phyloP scores from a whole-genome alignment of 2,113 vertebrate species.

The Engraulis encrasicolus region DNA sequence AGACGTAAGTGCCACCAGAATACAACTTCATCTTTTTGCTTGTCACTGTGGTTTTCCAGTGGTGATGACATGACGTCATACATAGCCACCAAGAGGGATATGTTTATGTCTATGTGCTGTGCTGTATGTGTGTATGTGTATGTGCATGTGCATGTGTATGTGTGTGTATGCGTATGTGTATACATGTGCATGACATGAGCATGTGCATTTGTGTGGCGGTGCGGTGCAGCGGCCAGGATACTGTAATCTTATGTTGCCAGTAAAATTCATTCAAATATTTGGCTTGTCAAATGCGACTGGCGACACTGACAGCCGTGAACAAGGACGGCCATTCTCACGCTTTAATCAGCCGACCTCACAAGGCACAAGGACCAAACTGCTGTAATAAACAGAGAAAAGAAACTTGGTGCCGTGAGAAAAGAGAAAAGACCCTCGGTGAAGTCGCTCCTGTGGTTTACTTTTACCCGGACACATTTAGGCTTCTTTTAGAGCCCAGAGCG shows the following conservation, averaged over 20 bases:
- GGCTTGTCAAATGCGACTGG: neutral
- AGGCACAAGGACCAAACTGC: neutral
- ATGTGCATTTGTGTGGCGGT: neutral
- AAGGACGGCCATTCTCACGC: neutral
- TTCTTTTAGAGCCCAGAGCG: neutral
- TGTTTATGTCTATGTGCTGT: too few relatives aligned
- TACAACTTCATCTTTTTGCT: neutral
- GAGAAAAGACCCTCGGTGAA: neutral
- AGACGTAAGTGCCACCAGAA: conserved; percentile 66
- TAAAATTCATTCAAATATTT: conserved; percentile 10
- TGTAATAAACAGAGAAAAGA: neutral
- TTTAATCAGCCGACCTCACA: neutral
- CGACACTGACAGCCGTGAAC: neutral
- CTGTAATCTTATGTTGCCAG: conserved; percentile 14
- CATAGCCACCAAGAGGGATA: neutral
- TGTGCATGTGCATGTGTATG: too few relatives aligned
- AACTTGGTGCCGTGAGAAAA: neutral
- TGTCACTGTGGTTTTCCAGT: neutral
- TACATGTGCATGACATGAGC: too few relatives aligned
- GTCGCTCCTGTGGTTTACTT: neutral
- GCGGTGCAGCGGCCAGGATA: neutral
- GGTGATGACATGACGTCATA: neutral
- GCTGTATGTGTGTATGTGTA: too few relatives aligned
- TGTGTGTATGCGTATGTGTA: too few relatives aligned
- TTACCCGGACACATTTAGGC: neutral